Evolutionary conservation across 2,888 invertebrate species (phyloP), one percentile per base, ranked within the genome.

Genomic region (Homarus gammarus): DNA sequence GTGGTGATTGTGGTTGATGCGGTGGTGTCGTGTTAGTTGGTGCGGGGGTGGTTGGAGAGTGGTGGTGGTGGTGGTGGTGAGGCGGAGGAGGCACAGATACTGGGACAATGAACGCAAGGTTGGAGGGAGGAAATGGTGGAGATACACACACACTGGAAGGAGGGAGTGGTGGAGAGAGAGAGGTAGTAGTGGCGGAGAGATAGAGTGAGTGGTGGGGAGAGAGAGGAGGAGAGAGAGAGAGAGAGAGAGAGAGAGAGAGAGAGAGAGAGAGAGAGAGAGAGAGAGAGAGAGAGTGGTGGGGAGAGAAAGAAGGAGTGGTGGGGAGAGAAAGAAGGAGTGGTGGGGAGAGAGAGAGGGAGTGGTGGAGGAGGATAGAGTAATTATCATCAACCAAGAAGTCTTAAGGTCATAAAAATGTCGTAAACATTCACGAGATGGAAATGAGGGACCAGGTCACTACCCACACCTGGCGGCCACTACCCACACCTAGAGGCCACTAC

Each of bases 321-420:
- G 49, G 40, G 68, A 31, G 68, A 78, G 77, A 40, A 68, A 78
- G 85, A 78, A 68, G 49, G 68, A 68, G 75, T 61, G 75, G 38
- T 61, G 61, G 75, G 56, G 83, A 84, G 84, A 75, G 84, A 84
- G 75, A 75, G 84, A 84, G 75, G 56, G 84, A 84, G 84, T 51
- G 84, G 22, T 2, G 56, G 56, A 18, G 56, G 56, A 18, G 22
- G 56, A 56, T 56, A 18, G 2, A 56, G 56, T 56, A 56, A 56
- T 56, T 56, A 56, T 18, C 56, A 56, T 18, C 56, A 56, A 56
- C 56, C 6, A 18, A 56, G 56, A 56, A 56, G 10, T 56, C 56
- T 56, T 12, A 8, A 0, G 56, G 18, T 56, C 56, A 22, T 56
- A 56, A 56, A 56, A 56, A 56, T 12, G 56, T 22, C 56, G 22